Evolutionary conservation across 2,797 vertebrate species (phyloP), one percentile per base, ranked within the genome.

Genomic region (Rhinichthys osculus): DNA sequence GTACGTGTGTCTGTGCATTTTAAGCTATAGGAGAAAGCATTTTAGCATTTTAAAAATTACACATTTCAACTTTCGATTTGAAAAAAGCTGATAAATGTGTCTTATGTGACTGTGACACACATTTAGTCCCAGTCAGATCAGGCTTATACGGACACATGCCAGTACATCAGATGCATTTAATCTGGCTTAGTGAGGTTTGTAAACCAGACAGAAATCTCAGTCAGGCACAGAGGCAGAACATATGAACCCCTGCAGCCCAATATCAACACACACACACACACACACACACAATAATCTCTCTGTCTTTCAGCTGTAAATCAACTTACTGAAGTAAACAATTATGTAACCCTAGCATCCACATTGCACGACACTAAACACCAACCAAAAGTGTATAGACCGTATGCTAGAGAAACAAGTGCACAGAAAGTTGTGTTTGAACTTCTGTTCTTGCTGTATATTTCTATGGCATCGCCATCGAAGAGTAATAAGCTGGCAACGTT

Each of bases 141-240:
- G 42, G 62, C 27, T 67, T 35, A n/a, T n/a, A n/a, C n/a, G 30
- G 19, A 21, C 50, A 3, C 19, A 6, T 1, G 27, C 16, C 44
- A 19, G 78, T n/a, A 81, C 64, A 54, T 47, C 21, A 42, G 19
- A 69, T 23, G 30, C 7, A 30, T 71, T 82, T 59, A 82, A 82
- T 72, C 81, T 72, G 81, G 67, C 10, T 82, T 59, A 82, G 33
- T 40, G 80, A 27, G 52, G 50, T 70, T 66, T 54, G 79, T 52
- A 52, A 38, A 70, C 10, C 40, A 52, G 66, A 38, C 78, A 44
- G 42, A 47, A 21, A 17, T 78, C 54, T 27, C 38, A 3, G 54
- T 57, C 50, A 80, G 59, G 17, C 38, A 7, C 59, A 52, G 40
- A 67, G 3, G 10, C 23, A 11, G 64, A 81, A 40, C 33, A 52